These are phyloP conservation scores for Mormyrus hasselquistii DNA, from an alignment of 2,797 vertebrate genomes.

Conservation along the genomic window DNA sequence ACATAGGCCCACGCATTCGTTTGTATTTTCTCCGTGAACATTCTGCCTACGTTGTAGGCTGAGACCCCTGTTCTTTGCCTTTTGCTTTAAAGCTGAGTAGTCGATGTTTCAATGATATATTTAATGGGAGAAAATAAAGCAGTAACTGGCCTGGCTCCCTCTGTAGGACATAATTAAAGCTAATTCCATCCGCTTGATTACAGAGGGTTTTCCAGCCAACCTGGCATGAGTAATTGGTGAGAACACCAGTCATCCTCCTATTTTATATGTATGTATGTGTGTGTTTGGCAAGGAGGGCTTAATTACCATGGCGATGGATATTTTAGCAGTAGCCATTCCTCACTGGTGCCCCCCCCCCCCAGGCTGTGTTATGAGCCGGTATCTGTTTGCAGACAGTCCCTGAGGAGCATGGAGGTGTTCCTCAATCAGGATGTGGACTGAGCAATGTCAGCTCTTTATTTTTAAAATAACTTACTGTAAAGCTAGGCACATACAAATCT, in stretches of 20 bases:
- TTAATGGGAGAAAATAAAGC: neutral
- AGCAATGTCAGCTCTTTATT: neutral
- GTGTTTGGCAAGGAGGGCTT: slow-evolving; percentile 36
- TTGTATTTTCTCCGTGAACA: neutral
- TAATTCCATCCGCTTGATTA: slow-evolving; percentile 21
- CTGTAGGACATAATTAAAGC: slow-evolving; percentile 15
- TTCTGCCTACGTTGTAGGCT: neutral
- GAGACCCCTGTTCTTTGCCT: neutral
- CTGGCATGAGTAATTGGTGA: slow-evolving; percentile 18
- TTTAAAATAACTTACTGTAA: neutral
- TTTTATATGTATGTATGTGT: slow-evolving; percentile 36
- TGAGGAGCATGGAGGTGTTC: neutral
- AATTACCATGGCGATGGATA: slow-evolving; percentile 40
- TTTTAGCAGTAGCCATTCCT: neutral
- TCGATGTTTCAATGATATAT: slow-evolving; percentile 10
- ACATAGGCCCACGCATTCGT: neutral
- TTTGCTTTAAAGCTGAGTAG: slow-evolving; percentile 10
- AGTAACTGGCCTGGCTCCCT: slow-evolving; percentile 9
- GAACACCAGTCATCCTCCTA: neutral
- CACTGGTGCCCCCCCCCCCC: neutral
- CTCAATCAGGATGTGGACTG: neutral
- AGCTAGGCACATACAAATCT: neutral
- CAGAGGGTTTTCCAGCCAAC: slow-evolving; percentile 18
- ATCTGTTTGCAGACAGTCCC: neutral
- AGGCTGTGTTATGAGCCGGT: neutral